Conservation (phyloP, 2,797 vertebrate genomes). For the Prionace glauca region DNA sequence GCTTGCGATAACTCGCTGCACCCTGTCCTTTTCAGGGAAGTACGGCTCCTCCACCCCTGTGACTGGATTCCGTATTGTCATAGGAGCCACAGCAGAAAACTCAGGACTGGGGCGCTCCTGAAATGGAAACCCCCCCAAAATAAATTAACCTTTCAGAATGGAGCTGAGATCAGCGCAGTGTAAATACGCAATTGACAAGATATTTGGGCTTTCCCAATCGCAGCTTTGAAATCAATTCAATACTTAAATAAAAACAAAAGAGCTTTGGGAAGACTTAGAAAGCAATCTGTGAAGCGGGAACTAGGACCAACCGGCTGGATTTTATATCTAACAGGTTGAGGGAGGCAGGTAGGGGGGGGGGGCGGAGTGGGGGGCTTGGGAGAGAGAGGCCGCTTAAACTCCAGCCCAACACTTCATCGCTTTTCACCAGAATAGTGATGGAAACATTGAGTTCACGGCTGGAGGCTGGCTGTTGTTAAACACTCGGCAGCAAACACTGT, state of each 20-base stretch:
- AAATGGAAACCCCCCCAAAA: background rate
- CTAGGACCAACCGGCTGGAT: background rate
- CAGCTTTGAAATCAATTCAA: background rate
- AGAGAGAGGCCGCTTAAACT: too few relatives aligned
- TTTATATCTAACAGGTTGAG: too few relatives aligned
- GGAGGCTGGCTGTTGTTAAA: background rate
- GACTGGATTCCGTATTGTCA: conserved; percentile 47
- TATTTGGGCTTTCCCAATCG: background rate
- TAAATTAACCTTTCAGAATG: background rate
- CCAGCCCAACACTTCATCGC: too few relatives aligned
- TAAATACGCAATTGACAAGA: background rate
- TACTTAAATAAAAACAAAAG: background rate
- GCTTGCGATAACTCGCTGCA: conserved; percentile 42
- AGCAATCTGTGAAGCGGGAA: background rate
- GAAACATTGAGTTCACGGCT: background rate
- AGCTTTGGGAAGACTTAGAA: background rate
- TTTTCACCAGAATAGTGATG: background rate
- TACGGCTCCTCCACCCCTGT: conserved; percentile 48
- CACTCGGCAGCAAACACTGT: background rate
- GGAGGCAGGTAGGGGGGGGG: too few relatives aligned
- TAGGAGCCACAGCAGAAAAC: conserved; percentile 49
- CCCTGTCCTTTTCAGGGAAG: conserved; percentile 43
- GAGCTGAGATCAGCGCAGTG: background rate
- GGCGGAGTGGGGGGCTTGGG: too few relatives aligned
- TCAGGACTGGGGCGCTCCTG: conserved; percentile 51